Percentiles rank a stretch among this genome's conserved stretches.
Evolutionary conservation across 2,113 vertebrate species (phyloP).

Genomic region (Cephalophus harveyi): DNA sequence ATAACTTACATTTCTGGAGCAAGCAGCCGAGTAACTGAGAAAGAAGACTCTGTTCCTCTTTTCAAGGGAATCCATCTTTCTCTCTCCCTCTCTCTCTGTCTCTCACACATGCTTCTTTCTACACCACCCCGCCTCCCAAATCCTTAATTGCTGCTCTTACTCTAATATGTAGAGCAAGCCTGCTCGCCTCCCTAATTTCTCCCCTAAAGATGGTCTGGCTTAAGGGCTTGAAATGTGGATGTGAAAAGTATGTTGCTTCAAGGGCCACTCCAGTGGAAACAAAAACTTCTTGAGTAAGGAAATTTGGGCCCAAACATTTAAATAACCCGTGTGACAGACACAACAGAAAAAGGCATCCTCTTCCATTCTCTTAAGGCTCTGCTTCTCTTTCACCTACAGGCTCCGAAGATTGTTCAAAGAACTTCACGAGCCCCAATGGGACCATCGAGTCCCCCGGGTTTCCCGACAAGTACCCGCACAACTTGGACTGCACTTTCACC

Average conservation of each 20-base stretch:
- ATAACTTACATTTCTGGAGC: conserved; percentile 84
- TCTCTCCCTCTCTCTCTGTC: neutral
- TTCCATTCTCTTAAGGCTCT: neutral
- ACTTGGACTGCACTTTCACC: conserved; percentile 96
- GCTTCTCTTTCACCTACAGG: conserved; percentile 79
- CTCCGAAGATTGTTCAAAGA: conserved; percentile 97
- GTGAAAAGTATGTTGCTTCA: conserved; percentile 35
- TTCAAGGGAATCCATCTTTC: conserved; percentile 30
- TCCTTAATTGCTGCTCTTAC: neutral
- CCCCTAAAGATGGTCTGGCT: neutral
- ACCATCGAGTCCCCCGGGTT: conserved; percentile 96
- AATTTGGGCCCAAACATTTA: conserved; percentile 29
- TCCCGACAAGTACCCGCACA: conserved; percentile 98
- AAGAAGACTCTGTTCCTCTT: conserved; percentile 80
- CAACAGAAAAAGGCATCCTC: conserved; percentile 2
- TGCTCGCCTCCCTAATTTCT: neutral
- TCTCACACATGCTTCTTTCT: neutral
- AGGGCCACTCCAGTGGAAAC: conserved; percentile 58
- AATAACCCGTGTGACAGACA: neutral
- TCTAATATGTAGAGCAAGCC: neutral
- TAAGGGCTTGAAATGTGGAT: conserved; percentile 21
- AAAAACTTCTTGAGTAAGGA: conserved; percentile 17
- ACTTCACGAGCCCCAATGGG: conserved; percentile 91
- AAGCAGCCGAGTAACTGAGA: conserved; percentile 74
- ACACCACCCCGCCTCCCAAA: neutral